Base-by-base conservation (phyloP, 2,797 vertebrate species). In the Coccyzus lansbergi region DNA sequence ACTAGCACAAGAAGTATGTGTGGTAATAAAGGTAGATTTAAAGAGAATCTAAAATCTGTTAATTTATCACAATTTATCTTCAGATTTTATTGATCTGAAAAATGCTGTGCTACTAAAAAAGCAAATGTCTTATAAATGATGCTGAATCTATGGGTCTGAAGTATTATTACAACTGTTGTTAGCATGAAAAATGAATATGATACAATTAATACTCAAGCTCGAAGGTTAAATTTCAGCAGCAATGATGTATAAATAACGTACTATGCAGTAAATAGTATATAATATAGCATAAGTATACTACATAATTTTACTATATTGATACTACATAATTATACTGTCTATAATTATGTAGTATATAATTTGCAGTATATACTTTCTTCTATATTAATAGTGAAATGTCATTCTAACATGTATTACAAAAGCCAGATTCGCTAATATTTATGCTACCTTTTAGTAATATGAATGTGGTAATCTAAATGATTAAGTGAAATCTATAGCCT, bases 81-180 rank as follows among this genome's bases (percentile, higher is more conserved):
- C 67, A 89, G 48, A 48, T 88, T 70, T 85, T 90, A 92, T 83
- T 92, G 75, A 96, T 81, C 60, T 58, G 72, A 90, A 89, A 64
- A 92, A 71, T 24, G 8, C 15, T 82, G 25, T 85, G 21, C 51
- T 86, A 49, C 65, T 33, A 68, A 85, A 76, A 90, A 68, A 82
- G 33, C 38, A 59, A 72, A 90, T 59, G 33, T 22, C 11, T 53
- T 93, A 71, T 51, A 88, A 94, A 95, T 46, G 18, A 52, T 36
- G 15, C 53, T 64, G 55, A 86, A 63, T 63, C 89, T 83, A 91
- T 49, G 88, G 40, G 63, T 91, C 83, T 38, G 18, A 65, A 67
- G 19, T 46, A 48, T 22, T 31, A 22, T 77, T 59, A 42, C 17
- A 72, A 48, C 36, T 62, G 34, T 87, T 46, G 22, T 28, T 31